Percentiles rank a stretch among this genome's conserved stretches.
phyloP scores from a whole-genome alignment of 2,797 vertebrate genomes.

The Catamblyrhynchus diadema region DNA sequence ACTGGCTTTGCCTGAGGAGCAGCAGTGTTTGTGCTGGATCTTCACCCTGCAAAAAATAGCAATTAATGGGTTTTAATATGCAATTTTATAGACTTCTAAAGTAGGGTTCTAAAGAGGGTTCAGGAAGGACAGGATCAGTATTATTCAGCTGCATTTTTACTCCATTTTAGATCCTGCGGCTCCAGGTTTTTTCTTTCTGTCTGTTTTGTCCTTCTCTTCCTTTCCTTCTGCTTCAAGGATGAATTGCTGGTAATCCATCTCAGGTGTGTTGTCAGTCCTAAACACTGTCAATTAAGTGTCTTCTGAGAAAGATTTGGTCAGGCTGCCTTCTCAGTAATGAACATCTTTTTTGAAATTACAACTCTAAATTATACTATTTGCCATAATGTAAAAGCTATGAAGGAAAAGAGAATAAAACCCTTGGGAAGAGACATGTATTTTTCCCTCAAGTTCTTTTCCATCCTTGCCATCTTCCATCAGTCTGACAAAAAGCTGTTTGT shows the following conservation, averaged over 20 bases:
- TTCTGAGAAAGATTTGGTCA: not conserved
- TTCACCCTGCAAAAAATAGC: not conserved
- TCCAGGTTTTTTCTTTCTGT: not conserved
- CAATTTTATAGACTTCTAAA: not conserved
- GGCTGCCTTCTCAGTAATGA: not conserved
- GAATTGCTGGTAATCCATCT: not conserved
- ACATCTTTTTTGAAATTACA: not conserved
- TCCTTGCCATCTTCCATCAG: not conserved
- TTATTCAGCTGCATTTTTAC: not conserved
- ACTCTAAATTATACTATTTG: not conserved
- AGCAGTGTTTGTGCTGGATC: not conserved
- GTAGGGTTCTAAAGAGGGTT: not conserved
- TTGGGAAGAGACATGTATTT: not conserved
- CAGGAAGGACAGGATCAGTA: not conserved
- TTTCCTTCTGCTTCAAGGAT: not conserved
- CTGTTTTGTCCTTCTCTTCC: not conserved
- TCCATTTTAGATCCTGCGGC: not conserved
- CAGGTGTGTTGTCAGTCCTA: not conserved
- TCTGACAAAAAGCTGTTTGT: conserved; percentile 19
- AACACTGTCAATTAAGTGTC: not conserved
- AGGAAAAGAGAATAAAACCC: not conserved
- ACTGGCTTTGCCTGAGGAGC: not conserved
- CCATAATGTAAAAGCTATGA: not conserved
- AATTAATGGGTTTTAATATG: not conserved
- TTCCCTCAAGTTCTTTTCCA: not conserved